Evolutionary conservation across 2,888 invertebrate genomes (phyloP), one percentile per base, ranked within the genome.

Genomic region (Apodemia hepburni): DNA sequence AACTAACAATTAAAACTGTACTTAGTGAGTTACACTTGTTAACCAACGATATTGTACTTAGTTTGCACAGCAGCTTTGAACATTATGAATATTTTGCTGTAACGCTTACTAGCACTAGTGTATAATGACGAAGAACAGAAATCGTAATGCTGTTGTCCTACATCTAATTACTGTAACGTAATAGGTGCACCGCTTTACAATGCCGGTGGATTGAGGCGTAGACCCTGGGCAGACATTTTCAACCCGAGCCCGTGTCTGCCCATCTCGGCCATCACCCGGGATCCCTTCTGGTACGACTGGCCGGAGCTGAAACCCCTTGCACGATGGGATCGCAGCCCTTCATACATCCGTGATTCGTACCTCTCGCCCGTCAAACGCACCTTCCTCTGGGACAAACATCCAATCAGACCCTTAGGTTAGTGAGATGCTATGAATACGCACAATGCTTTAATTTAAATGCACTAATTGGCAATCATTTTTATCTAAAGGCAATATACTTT

Each of bases 341-440:
- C 94, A 85, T 95, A 95, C 92, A 93, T 97, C 82, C 93, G 97
- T 74, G 96, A 96, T 92, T 97, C 97, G 80, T 97, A 95, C 93
- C 94, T 97, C 87, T 97, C 97, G 81, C 97, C 97, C 68, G 94
- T 97, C 85, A 97, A 97, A 93, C 96, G 96, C 92, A 95, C 95
- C 90, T 97, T 96, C 93, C 93, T 97, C 80, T 97, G 97, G 97
- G 95, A 95, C 90, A 96, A 95, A 91, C 97, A 97, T 92, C 97
- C 97, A 84, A 94, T 96, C 88, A 95, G 97, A 92, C 97, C 97
- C 82, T 95, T 97, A 92, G 96, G 97, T 97, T 95, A 94, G 96
- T 95, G 80, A 75, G 75, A 73, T 76, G 84, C 85, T 87, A 84
- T 86, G 84, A 68, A 85, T 85, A 84, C 61, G 79, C 80, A 75